These are phyloP conservation scores for Halocaridina rubra DNA, from an alignment of 2,888 invertebrate species.

Conservation along the genomic window DNA sequence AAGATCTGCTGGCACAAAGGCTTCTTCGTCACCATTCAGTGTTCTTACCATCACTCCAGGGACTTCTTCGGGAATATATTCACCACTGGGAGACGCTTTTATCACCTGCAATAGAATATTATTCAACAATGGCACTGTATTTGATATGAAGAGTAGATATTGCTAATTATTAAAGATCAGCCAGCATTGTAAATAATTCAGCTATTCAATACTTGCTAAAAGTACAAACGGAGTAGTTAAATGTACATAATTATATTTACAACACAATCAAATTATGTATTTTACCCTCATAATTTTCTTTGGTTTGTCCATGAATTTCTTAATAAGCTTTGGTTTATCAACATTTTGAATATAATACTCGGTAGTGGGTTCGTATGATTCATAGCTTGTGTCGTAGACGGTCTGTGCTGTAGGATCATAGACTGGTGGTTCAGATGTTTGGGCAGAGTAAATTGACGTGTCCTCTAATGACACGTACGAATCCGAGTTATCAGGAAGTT, in stretches of 20 bases:
- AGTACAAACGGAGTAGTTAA: too few species aligned
- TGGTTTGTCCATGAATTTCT: constrained; percentile 34
- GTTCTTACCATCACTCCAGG: constrained; percentile 54
- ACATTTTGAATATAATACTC: background rate
- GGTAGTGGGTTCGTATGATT: background rate
- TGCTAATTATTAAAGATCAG: background rate
- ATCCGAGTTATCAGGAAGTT: background rate
- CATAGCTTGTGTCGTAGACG: background rate
- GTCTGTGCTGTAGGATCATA: background rate
- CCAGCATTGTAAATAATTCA: background rate
- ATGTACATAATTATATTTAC: too few species aligned
- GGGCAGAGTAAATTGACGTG: background rate
- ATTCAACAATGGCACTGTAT: background rate
- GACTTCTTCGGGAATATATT: constrained; percentile 34
- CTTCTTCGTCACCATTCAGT: constrained; percentile 31
- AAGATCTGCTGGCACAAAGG: constrained; percentile 57
- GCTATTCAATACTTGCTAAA: too few species aligned
- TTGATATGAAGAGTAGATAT: background rate
- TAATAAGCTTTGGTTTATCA: background rate
- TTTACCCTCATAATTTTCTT: constrained; percentile 48
- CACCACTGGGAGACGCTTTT: constrained; percentile 4
- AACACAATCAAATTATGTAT: background rate
- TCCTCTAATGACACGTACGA: constrained; percentile 13
- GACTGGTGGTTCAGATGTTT: background rate
- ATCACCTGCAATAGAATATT: constrained; percentile 25